phyloP scores from a whole-genome alignment of 2,888 invertebrate species.

The Netelia melanura region DNA sequence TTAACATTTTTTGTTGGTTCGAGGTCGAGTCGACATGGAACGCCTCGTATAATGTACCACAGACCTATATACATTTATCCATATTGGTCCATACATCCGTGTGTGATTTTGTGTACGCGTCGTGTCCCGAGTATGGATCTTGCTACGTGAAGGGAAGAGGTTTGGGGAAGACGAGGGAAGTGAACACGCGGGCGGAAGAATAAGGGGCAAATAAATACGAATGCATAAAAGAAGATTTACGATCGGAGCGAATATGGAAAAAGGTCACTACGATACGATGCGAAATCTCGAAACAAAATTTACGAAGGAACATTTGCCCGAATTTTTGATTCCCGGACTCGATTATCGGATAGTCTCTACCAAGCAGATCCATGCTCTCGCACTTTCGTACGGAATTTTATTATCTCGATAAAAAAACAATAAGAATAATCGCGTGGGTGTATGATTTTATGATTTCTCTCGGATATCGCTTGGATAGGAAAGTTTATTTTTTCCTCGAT shows the following conservation, averaged over 20 bases:
- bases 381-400: no score
- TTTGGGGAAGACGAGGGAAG: no score
- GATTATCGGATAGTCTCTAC: no score
- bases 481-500: not conserved
- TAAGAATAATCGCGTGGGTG: not conserved
- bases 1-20: no score
- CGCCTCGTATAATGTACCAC: no score
- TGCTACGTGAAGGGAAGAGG: not conserved
- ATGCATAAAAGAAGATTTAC: constrained; percentile 39
- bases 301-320: no score
- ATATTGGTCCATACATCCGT: constrained; percentile 20
- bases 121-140: constrained; percentile 32
- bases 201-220: constrained; percentile 30
- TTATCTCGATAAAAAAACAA: not conserved
- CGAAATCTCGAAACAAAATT: no score
- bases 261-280: not conserved
- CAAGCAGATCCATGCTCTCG: no score
- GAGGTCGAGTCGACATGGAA: no score
- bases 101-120: constrained; percentile 16
- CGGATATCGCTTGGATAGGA: not conserved
- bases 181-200: constrained; percentile 13
- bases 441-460: constrained; percentile 1
- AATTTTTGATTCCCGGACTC: no score
- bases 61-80: not conserved
- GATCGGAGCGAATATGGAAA: constrained; percentile 9